Base-by-base conservation (phyloP, 1,140 invertebrate species). In the Drosophila rufa region DNA sequence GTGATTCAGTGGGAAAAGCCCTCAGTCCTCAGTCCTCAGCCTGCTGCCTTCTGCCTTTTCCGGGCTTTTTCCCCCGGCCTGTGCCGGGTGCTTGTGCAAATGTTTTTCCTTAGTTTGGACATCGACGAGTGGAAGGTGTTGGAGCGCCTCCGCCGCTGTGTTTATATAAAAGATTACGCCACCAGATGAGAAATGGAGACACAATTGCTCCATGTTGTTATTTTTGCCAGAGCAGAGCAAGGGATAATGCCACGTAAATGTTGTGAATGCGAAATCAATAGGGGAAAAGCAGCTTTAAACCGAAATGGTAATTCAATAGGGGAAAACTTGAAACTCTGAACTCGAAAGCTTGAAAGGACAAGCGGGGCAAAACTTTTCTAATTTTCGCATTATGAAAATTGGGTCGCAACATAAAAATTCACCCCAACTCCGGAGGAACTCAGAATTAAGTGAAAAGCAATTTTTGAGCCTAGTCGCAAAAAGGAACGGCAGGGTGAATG, bases 121-220 rank as follows among this genome's bases (percentile, higher is more conserved):
- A 78, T 51, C 58, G 38, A 14, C 42, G 48, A 46, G 59, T 69
- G 74, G 73, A 86, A 78, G 74, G 75, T 86, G 75, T 82, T 79
- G 64, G 75, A 55, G 65, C 56, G 56, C 47, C 6, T 15, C 48
- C 53, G 33, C 51, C 56, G 42, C 69, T 68, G 65, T 89, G 81
- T 89, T 89, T 89, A 84, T 89, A 90, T 89, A 89, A 89, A 81
- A 89, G 84, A 89, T 89, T 89, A 89, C 81, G 78, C 82, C 69
- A 62, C 53, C 68, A 27, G 60, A 46, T 64, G 57, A 64, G 48
- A 70, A 74, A 74, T 70, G 75, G 83, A 80, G 75, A 85, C 79
- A 86, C 82, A 84, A 80, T 59, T 67, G 47, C 47, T 53, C 57
- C 46, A 60, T 69, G 58, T 19, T 70, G 67, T 70, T 66, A 70